Evolutionary conservation across 2,113 vertebrate genomes (phyloP).

Genomic region (Tylochromis polylepis): DNA sequence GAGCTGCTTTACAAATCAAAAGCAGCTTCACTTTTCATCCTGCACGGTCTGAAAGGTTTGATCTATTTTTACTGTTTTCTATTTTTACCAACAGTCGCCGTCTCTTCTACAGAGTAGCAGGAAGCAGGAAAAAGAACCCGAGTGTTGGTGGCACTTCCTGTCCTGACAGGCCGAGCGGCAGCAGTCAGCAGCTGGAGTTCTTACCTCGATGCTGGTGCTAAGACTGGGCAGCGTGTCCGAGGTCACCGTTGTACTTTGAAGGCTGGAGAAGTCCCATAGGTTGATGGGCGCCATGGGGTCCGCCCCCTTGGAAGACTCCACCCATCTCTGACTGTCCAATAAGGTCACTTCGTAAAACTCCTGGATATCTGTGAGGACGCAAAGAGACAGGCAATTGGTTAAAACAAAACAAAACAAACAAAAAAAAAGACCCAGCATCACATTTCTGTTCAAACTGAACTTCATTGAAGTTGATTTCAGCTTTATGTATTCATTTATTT

Average conservation of each 20-base stretch:
- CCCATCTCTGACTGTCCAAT: conserved; percentile 89
- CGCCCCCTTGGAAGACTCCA: conserved; percentile 75
- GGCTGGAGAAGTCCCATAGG: conserved; percentile 93
- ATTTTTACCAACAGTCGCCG: background rate
- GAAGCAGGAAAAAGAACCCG: background rate
- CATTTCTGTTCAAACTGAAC: background rate
- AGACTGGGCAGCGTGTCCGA: conserved; percentile 91
- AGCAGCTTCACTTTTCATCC: background rate
- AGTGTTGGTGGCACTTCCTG: background rate
- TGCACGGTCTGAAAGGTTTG: background rate
- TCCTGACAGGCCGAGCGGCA: background rate
- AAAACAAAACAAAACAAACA: no score
- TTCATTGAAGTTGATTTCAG: background rate
- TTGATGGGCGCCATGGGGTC: conserved; percentile 81
- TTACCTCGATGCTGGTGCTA: conserved; percentile 88
- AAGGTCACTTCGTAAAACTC: conserved; percentile 99
- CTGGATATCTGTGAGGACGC: conserved; percentile 85
- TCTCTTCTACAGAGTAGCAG: background rate
- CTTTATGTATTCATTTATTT: background rate
- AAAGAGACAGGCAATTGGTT: background rate
- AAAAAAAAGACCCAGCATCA: background rate
- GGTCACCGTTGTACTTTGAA: conserved; percentile 88
- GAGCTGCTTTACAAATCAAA: background rate
- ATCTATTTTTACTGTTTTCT: background rate
- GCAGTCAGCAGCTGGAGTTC: background rate